Evolutionary conservation across 37 sponge, comb jelly and placozoan genomes (phyloP), one percentile per base, ranked within the genome.

Genomic region (Cladorhizidae sp.): DNA sequence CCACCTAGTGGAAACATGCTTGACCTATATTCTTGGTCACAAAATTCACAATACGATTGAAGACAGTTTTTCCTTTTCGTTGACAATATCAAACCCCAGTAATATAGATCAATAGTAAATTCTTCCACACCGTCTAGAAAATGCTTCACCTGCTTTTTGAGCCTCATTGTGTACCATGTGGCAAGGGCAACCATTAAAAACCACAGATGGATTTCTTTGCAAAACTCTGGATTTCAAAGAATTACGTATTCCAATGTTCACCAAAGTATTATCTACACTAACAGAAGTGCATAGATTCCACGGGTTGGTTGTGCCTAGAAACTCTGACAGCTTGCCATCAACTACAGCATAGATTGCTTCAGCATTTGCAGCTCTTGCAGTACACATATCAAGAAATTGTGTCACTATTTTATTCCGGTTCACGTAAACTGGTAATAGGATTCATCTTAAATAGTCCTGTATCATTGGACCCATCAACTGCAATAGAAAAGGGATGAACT

Each of bases 1-100:
- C 89, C 89, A 88, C 26, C 84, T 21, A 40, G 85, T 83, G 31
- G 51, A 59, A 36, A 88, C 73, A 73, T 83, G 72, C 41, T 88
- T 88, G 75, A 54, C 32, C 89, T 70, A 52, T 84, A 83, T 31
- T 88, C 57, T 41, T 75, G 55, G 35, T 84, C 85, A 74, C 85
- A 84, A 49, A 88, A 88, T 22, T 26, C 22, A 39, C 74, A 79
- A 49, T 84, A 83, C 17, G 70, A 70, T 31, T 21, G 2, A n/a
- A 88, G 65, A 29, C 49, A 69, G 58, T 37, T 73, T 35, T 88
- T 88, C 39, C 84, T 59, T 28, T 88, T 88, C 11, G 80, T 79
- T 28, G 86, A 84, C n/a, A 36, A 77, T 83, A 41, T 88, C 89
- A 29, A 88, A 88, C 58, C 73, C 77, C 39, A 77, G 83, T 29